phyloP scores from a whole-genome alignment of 2,797 vertebrate genomes.

The Lepus townsendii region DNA sequence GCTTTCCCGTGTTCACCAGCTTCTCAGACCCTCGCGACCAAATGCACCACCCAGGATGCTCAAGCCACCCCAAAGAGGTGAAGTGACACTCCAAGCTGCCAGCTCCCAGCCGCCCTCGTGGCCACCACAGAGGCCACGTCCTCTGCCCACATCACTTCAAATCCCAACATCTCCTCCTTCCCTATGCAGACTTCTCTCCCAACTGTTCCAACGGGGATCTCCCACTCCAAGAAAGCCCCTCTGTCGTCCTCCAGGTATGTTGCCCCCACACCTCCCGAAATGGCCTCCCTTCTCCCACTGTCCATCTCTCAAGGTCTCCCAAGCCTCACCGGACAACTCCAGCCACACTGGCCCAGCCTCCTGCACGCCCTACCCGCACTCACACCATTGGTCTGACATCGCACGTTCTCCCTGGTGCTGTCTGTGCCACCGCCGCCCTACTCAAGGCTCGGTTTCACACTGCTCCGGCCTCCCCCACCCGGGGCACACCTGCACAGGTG shows the following conservation, averaged over 20 bases:
- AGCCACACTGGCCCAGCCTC: neutral
- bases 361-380: neutral
- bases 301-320: neutral
- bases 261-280: neutral
- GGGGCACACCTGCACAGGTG: neutral
- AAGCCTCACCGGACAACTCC: neutral
- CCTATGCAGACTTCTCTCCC: neutral
- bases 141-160: neutral
- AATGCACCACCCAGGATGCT: neutral
- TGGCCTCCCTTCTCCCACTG: neutral
- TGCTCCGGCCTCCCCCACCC: neutral
- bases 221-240: neutral
- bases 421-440: neutral
- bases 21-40: neutral
- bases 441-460: neutral
- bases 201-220: neutral
- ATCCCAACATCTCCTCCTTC: neutral
- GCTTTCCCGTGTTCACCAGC: neutral
- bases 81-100: neutral
- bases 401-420: neutral
- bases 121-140: too few relatives aligned
- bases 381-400: rapidly evolving
- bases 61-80: neutral
- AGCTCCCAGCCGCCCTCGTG: too few relatives aligned
- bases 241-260: neutral